Evolutionary conservation across 1,140 invertebrate genomes (phyloP).

Genomic region (Maconellicoccus hirsutus): DNA sequence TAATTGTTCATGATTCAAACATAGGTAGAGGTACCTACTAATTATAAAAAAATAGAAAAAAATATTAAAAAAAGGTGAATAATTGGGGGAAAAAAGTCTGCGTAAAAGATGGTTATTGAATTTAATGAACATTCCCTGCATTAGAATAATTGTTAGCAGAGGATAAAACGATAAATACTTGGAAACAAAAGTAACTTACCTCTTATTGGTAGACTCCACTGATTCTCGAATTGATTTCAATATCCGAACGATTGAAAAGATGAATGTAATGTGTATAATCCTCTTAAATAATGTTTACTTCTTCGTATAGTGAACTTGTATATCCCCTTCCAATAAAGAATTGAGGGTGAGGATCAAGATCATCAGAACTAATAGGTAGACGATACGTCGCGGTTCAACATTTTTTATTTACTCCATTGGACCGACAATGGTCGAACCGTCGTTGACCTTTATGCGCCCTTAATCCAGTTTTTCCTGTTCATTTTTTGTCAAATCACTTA

Average conservation of each 20-base stretch:
- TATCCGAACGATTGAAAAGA: not conserved
- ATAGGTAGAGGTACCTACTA: too few species aligned
- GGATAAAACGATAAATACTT: not conserved
- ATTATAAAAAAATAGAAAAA: too few species aligned
- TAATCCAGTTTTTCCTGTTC: constrained; percentile 16
- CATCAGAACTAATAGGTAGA: not conserved
- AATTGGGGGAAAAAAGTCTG: too few species aligned
- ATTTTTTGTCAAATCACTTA: constrained; percentile 13
- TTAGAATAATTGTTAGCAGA: too few species aligned
- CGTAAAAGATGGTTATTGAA: too few species aligned
- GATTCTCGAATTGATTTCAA: not conserved
- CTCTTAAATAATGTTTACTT: not conserved
- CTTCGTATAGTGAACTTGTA: not conserved
- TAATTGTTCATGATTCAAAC: too few species aligned
- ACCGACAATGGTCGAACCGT: not conserved
- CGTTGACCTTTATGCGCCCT: constrained; percentile 19
- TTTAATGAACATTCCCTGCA: too few species aligned
- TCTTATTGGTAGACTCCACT: not conserved
- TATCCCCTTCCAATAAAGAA: not conserved
- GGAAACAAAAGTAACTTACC: not conserved
- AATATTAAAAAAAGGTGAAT: too few species aligned
- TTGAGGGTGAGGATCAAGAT: constrained; percentile 1
- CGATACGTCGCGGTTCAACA: not conserved
- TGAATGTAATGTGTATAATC: not conserved
- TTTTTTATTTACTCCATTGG: not conserved